Evolutionary conservation across 1,140 invertebrate species (phyloP), one percentile per base, ranked within the genome.

Genomic region (Plutomurus gul): DNA sequence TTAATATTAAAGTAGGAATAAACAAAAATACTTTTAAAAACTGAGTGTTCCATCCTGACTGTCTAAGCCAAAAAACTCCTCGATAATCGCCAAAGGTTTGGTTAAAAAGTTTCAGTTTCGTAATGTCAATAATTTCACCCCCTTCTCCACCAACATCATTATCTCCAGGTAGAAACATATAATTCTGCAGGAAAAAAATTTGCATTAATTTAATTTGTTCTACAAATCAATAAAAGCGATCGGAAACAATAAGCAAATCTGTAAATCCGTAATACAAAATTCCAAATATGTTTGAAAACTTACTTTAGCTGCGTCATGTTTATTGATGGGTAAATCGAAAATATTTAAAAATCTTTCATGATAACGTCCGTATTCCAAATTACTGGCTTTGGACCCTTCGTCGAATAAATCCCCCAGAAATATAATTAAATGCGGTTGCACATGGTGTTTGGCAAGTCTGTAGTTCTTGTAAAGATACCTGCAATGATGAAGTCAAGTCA

Each of bases 121-220:
- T 87, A 36, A 87, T 84, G 46, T 91, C 92, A 43, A 96, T 90
- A 77, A 89, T 87, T 86, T 96, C 93, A 84, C 90, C 82, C 1
- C 85, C 91, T 87, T 98, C 96, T 27, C 96, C 96, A 25, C 96
- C 96, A 83, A 98, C 95, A 85, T 98, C 96, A 88, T 98, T 98
- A 86, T 98, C 96, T 20, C 96, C 96, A 40, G 95, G 94, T 78
- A 97, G 86, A 88, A 93, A 96, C 76, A 97, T 89, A 73, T 83
- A 79, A 87, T 91, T 91, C 94, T 94, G 85, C 51, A n/a, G n/a
- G n/a, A n/a, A n/a, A 65, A 65, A 0, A 74, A 46, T 25, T 71
- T 10, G 30, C 60, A 27, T 7, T 36, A 73, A 5, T 30, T 22
- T 65, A 36, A 25, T 81, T 56, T 16, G 6, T 70, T 74, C 49